These are phyloP conservation scores for Empis livida DNA, from an alignment of 2,888 invertebrate species.

Conservation along the genomic window DNA sequence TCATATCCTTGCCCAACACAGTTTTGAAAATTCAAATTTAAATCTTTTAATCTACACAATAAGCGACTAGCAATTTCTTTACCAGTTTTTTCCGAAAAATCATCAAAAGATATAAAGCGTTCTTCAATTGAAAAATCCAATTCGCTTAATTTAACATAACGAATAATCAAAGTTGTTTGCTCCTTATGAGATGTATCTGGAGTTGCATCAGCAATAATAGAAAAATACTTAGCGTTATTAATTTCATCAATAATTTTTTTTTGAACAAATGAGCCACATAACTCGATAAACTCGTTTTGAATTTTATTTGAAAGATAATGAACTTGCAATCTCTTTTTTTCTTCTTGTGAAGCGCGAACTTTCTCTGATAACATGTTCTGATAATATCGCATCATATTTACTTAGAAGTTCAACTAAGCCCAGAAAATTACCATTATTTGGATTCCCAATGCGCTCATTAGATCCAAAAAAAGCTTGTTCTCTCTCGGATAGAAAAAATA, in stretches of 20 bases:
- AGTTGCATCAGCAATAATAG: not conserved
- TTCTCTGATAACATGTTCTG: not conserved
- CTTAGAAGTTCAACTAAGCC: not conserved
- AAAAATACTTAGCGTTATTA: not conserved
- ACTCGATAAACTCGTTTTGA: not conserved
- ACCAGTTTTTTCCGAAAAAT: not conserved
- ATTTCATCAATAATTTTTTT: too few species aligned
- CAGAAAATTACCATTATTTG: not conserved
- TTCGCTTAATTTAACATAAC: not conserved
- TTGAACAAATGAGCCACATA: not conserved
- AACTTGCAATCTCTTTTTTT: not conserved
- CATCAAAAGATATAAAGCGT: not conserved
- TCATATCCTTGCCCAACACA: too few species aligned
- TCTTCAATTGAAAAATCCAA: not conserved
- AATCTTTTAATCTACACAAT: not conserved
- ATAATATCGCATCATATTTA: not conserved
- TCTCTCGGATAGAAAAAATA: not conserved
- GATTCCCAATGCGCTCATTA: not conserved
- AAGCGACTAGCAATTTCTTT: not conserved
- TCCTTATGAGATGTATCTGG: not conserved
- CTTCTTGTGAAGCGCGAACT: not conserved
- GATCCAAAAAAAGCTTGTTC: not conserved
- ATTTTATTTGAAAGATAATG: not conserved
- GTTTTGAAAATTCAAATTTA: not conserved
- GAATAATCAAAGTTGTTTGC: too few species aligned